A percentile compares a stretch with the other conserved stretches of the same genome.
Evolutionary conservation across 2,888 invertebrate genomes (phyloP).

Genomic region (Meiosimyza decipiens): DNA sequence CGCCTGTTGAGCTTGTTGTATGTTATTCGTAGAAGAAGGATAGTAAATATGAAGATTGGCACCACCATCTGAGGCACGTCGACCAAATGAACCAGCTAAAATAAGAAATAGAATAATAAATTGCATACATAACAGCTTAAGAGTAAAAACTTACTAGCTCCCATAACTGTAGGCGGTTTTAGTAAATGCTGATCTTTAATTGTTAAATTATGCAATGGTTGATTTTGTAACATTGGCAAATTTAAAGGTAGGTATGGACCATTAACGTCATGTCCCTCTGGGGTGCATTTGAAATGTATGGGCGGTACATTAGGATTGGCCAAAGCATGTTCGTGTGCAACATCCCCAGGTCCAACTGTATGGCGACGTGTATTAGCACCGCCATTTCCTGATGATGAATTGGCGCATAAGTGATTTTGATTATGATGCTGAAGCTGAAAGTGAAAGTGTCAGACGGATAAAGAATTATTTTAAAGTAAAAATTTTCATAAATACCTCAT

Average conservation of each 20-base stretch:
- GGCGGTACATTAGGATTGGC: conserved; percentile 67
- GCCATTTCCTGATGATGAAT: conserved; percentile 47
- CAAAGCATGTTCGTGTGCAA: conserved; percentile 83
- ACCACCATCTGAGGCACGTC: conserved; percentile 95
- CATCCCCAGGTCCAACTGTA: conserved; percentile 93
- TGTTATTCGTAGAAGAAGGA: conserved; percentile 67
- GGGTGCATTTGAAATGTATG: conserved; percentile 63
- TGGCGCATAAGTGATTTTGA: conserved; percentile 57
- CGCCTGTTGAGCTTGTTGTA: conserved; percentile 59
- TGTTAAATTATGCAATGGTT: conserved; percentile 85
- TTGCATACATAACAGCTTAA: not conserved
- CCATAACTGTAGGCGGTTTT: conserved; percentile 92
- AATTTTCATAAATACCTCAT: conserved; percentile 52
- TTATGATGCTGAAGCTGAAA: conserved; percentile 49
- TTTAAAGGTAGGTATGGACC: conserved; percentile 82
- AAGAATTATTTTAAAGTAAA: not conserved
- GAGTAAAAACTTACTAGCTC: conserved; percentile 73
- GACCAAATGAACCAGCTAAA: conserved; percentile 82
- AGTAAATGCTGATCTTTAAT: conserved; percentile 93
- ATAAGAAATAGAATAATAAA: not conserved
- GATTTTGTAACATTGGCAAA: conserved; percentile 84
- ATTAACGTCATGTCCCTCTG: conserved; percentile 51
- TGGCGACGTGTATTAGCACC: conserved; percentile 79
- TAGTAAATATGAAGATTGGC: conserved; percentile 86
- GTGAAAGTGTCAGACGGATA: not conserved